A percentile compares a stretch with the other conserved stretches of the same genome.
Conservation (phyloP, 2,797 vertebrate genomes). For the Streptopelia turtur region DNA sequence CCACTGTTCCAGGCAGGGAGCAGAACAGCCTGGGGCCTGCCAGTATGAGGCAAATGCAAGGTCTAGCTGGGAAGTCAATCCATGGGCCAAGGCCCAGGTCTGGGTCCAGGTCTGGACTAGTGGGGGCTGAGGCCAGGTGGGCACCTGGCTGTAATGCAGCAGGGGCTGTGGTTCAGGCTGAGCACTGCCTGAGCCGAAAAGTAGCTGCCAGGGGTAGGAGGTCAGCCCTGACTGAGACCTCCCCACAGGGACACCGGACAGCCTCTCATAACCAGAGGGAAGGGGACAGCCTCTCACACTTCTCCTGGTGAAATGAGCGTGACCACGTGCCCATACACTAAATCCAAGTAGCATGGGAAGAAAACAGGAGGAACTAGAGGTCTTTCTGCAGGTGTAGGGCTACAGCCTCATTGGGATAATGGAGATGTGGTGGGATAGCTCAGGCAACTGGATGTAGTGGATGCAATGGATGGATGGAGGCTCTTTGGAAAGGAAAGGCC, state of each 20-base stretch:
- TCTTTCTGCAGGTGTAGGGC: background rate
- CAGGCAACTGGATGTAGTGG: background rate
- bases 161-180: background rate
- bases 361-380: too few relatives aligned
- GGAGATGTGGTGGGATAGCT: background rate
- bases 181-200: background rate
- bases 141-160: too few relatives aligned
- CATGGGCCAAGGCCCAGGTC: too few relatives aligned
- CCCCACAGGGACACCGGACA: background rate
- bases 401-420: background rate
- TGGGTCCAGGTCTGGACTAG: background rate
- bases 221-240: background rate
- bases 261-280: background rate
- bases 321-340: rapidly evolving
- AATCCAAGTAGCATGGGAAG: background rate
- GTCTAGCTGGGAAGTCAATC: background rate
- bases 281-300: background rate
- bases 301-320: background rate
- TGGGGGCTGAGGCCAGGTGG: background rate
- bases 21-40: background rate
- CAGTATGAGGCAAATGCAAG: background rate
- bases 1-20: too few relatives aligned
- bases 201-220: background rate
- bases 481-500: background rate
- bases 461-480: background rate